Base-by-base conservation (phyloP, 1,140 invertebrate genomes). In the Acromyrmex echinatior region DNA sequence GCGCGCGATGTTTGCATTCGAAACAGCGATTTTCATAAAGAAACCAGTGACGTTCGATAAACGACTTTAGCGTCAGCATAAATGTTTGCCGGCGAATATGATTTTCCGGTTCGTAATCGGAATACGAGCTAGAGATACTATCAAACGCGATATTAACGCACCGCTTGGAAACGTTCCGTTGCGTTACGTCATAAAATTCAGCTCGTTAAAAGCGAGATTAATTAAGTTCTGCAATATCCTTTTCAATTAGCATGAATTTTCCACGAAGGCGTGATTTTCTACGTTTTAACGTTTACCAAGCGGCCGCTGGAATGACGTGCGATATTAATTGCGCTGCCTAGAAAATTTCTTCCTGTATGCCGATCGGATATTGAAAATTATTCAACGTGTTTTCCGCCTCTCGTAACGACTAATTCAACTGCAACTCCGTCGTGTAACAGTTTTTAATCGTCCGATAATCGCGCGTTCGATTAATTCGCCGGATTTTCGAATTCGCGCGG, bases 11-110 rank as follows among this genome's bases (percentile, higher is more conserved):
- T 82, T 82, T 82, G 70, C 70, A 84, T 76, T 84, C 80, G 70
- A 84, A 84, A 84, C 56, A 84, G 39, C 56, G 80, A 84, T 84
- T 84, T 74, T 84, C 70, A 84, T 84, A 84, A 84, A 84, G 80
- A 84, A 84, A 84, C 70, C 70, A 49, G 70, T 84, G 70, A 84
- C 80, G 80, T 76, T 84, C 80, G 80, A 84, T 84, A 84, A 84
- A 76, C 70, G 80, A 84, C 56, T 84, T 84, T 76, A 84, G 70
- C 80, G 58, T 63, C 56, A 76, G 39, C 80, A 63, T 84, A 84
- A 84, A 84, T 84, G 80, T 84, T 84, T 84, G 56, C 80, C 80
- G 39, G 70, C 56, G 80, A 84, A 84, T 76, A 62, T 84, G 70
- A 84, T 84, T 84, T 62, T 74, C 53, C 68, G 56, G 53, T 21